Conservation (phyloP, 1,140 invertebrate genomes). For the Berghia stephanieae region DNA sequence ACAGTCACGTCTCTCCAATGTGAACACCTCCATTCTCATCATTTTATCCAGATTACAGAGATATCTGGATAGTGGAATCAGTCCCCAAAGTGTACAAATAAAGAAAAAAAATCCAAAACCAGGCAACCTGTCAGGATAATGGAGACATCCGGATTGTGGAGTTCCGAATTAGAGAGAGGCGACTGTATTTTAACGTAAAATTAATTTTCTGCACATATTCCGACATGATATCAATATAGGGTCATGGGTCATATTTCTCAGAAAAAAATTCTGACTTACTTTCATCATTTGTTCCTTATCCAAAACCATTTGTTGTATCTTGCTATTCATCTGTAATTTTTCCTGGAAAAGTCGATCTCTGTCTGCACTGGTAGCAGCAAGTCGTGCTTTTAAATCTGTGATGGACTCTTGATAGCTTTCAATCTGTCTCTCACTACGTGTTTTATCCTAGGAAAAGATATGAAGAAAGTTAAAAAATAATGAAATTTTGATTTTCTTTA, state of each 20-base stretch:
- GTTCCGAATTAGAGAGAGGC: too few relatives aligned
- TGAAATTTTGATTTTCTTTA: not conserved
- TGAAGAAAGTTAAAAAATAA: constrained; percentile 9
- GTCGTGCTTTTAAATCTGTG: constrained; percentile 46
- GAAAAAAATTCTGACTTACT: constrained; percentile 33
- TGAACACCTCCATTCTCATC: too few relatives aligned
- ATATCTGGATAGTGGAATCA: too few relatives aligned
- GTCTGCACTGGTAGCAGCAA: constrained; percentile 45
- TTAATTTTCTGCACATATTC: too few relatives aligned
- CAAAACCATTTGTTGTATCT: constrained; percentile 53
- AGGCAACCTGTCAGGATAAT: too few relatives aligned
- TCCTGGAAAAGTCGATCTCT: constrained; percentile 56
- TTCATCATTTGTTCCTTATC: constrained; percentile 58
- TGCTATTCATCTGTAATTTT: constrained; percentile 51
- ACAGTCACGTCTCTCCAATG: too few relatives aligned
- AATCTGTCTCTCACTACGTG: constrained; percentile 41
- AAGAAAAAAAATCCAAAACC: too few relatives aligned
- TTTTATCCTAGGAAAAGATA: constrained; percentile 51
- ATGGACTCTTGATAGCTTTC: constrained; percentile 52
- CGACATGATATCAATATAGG: too few relatives aligned
- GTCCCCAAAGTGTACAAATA: too few relatives aligned
- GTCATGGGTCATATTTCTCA: not conserved
- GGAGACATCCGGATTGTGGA: too few relatives aligned
- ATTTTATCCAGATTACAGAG: too few relatives aligned
- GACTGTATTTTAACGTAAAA: too few relatives aligned